Evolutionary conservation across 2,797 vertebrate genomes (phyloP).

Genomic region (Psittacula derbiana): DNA sequence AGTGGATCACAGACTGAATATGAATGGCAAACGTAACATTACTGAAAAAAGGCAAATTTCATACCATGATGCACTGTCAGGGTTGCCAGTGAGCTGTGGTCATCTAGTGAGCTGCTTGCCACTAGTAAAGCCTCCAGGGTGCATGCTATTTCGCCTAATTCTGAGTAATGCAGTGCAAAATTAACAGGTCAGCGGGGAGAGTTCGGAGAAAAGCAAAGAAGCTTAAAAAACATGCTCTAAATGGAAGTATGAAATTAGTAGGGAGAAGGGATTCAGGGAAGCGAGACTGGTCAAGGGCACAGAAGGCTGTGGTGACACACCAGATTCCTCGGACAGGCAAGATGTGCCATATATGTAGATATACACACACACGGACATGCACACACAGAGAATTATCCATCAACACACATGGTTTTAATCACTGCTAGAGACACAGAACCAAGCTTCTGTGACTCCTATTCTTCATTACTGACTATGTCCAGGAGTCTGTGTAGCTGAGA

Average conservation of each 20-base stretch:
- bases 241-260: not conserved
- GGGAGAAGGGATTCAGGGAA: not conserved
- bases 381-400: not conserved
- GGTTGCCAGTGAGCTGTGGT: not conserved
- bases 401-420: not conserved
- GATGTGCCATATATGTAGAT: too few species aligned
- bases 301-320: not conserved
- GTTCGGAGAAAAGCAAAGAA: not conserved
- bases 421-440: not conserved
- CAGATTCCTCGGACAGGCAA: not conserved
- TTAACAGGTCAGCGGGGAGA: not conserved
- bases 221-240: not conserved
- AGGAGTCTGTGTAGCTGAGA: not conserved
- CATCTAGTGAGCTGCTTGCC: not conserved
- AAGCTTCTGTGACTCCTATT: not conserved
- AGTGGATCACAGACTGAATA: not conserved
- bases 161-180: not conserved
- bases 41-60: not conserved
- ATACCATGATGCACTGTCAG: not conserved
- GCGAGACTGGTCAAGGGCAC: not conserved
- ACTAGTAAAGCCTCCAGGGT: not conserved
- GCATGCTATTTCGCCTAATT: accelerated
- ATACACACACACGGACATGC: not conserved
- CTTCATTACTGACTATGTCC: not conserved
- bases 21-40: not conserved